A percentile compares a stretch with the other conserved stretches of the same genome.
Evolutionary conservation across 2,797 vertebrate species (phyloP).

Genomic region (Cynodonichthys magdalenae): DNA sequence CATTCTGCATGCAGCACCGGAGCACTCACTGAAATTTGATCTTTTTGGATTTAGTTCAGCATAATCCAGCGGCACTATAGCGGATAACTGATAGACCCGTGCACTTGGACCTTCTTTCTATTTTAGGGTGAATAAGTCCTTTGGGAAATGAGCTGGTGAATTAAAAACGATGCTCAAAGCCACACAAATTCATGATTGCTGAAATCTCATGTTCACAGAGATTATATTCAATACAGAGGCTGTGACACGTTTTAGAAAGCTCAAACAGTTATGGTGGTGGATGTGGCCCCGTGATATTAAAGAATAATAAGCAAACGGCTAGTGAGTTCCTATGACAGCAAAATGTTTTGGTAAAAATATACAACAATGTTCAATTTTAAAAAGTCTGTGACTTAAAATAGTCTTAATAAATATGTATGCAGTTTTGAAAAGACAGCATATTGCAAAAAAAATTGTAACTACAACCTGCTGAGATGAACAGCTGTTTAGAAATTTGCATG

Average conservation of each 20-base stretch:
- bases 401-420: no score
- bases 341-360: no score
- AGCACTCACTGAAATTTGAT: constrained; percentile 79
- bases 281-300: constrained; percentile 22
- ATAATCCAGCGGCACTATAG: constrained; percentile 77
- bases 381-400: no score
- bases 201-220: constrained; percentile 60
- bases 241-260: constrained; percentile 49
- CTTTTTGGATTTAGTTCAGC: constrained; percentile 72
- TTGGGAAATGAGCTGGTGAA: constrained; percentile 73
- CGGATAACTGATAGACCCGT: constrained; percentile 75
- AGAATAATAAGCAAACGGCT: constrained; percentile 28
- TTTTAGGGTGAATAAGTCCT: constrained; percentile 71
- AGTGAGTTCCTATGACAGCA: no score
- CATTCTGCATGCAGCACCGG: constrained; percentile 51
- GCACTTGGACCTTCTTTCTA: constrained; percentile 75
- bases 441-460: no score
- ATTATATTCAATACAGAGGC: constrained; percentile 52
- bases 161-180: constrained; percentile 66
- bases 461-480: no score
- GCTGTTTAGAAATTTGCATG: no score
- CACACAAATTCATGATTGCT: constrained; percentile 63
- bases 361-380: no score
- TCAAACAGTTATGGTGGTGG: constrained; percentile 23
- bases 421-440: no score